phyloP scores from a whole-genome alignment of 1,140 invertebrate species.

The Lutraria rhynchaena region DNA sequence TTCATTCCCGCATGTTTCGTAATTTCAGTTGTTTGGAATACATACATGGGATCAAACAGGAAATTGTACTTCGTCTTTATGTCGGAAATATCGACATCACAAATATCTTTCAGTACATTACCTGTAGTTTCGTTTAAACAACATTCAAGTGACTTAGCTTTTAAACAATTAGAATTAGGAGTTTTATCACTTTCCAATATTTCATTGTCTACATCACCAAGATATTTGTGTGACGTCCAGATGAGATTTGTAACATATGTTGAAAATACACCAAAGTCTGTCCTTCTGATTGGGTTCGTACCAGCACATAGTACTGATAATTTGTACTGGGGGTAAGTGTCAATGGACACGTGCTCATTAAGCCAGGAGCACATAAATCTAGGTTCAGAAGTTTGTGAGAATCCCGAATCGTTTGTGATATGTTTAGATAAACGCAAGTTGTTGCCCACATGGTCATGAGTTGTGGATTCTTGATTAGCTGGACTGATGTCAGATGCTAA shows the following conservation, averaged over 20 bases:
- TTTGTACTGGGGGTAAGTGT: constrained; percentile 1
- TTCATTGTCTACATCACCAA: not conserved
- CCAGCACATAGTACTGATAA: not conserved
- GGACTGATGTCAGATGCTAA: no score
- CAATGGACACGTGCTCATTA: not conserved
- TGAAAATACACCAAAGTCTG: not conserved
- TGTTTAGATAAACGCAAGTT: no score
- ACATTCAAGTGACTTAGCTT: not conserved
- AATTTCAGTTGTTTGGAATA: not conserved
- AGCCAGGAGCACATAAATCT: constrained; percentile 15
- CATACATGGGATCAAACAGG: not conserved
- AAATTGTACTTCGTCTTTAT: not conserved
- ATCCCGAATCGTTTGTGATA: no score
- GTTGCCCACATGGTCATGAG: no score
- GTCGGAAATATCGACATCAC: constrained; percentile 15
- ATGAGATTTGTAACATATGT: not conserved
- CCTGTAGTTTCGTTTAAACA: not conserved
- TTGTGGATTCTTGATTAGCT: no score
- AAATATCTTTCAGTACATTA: not conserved
- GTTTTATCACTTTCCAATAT: not conserved
- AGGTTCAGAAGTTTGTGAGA: not conserved
- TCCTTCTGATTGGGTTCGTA: not conserved
- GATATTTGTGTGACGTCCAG: not conserved
- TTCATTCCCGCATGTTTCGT: not conserved
- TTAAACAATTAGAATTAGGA: not conserved